phyloP scores from a whole-genome alignment of 2,888 invertebrate species.

The Sarcophaga caerulescens region DNA sequence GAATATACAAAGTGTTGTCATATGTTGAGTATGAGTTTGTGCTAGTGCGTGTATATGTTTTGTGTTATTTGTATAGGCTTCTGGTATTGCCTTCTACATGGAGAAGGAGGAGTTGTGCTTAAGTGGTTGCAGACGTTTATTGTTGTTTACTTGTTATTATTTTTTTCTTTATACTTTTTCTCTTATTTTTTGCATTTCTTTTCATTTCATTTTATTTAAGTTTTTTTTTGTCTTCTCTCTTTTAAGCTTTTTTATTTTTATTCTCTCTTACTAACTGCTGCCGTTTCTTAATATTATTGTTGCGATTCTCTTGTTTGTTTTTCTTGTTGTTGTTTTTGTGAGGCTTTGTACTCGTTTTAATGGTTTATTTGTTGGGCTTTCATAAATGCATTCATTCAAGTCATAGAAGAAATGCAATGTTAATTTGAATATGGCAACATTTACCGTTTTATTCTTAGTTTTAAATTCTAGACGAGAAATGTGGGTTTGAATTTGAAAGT shows the following conservation, averaged over 20 bases:
- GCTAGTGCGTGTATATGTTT: constrained; percentile 12
- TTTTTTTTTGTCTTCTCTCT: constrained; percentile 5
- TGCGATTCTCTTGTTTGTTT: background rate
- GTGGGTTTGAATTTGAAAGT: too few relatives aligned
- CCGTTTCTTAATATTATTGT: constrained; percentile 20
- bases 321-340: background rate
- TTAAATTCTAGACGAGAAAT: too few relatives aligned
- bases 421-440: constrained; percentile 22
- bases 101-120: constrained; percentile 69
- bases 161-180: constrained; percentile 2
- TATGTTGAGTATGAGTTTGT: constrained; percentile 7
- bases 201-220: background rate
- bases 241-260: constrained; percentile 20
- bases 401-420: background rate
- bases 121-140: constrained; percentile 70
- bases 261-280: constrained; percentile 26
- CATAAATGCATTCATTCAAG: constrained; percentile 34
- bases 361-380: constrained; percentile 34
- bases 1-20: background rate
- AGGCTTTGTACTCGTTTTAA: constrained; percentile 27
- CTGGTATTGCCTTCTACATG: constrained; percentile 60
- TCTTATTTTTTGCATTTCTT: constrained; percentile 8
- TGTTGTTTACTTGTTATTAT: constrained; percentile 62
- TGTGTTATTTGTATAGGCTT: constrained; percentile 23
- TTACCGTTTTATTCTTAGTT: too few relatives aligned